Conservation (phyloP, 2,113 vertebrate genomes). For the Chaetodon trifascialis region DNA sequence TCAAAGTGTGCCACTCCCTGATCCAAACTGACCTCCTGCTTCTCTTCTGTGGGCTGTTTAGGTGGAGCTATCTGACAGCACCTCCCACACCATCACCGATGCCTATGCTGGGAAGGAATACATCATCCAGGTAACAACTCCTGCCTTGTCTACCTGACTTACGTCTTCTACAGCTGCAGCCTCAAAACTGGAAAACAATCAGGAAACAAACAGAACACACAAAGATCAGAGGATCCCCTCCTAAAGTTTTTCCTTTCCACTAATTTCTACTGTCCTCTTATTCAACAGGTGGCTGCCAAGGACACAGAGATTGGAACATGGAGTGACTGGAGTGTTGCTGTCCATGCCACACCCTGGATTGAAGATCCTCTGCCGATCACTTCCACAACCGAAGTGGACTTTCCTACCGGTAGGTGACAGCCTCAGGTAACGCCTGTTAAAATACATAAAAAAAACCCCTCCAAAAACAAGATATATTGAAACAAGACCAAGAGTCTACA, state of each 20-base stretch:
- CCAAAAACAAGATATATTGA: background rate
- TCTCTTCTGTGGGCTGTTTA: conserved; percentile 66
- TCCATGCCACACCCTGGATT: conserved; percentile 96
- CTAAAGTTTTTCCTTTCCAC: too few species aligned
- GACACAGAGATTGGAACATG: conserved; percentile 97
- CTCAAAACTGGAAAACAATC: background rate
- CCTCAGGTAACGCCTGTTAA: background rate
- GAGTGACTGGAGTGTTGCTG: conserved; percentile 98
- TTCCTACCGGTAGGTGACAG: conserved; percentile 65
- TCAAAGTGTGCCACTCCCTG: background rate
- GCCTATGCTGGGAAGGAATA: conserved; percentile 97
- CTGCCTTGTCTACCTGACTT: background rate
- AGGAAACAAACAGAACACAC: background rate
- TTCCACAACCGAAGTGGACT: conserved; percentile 87
- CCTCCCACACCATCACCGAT: conserved; percentile 93
- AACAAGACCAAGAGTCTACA: background rate
- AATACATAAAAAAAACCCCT: background rate
- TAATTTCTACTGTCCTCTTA: background rate
- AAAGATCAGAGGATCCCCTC: background rate
- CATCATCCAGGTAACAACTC: conserved; percentile 91
- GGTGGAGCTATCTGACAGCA: conserved; percentile 96
- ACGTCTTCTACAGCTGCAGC: background rate
- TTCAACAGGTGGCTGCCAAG: conserved; percentile 91
- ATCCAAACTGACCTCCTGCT: conserved; percentile 15
- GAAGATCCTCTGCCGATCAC: conserved; percentile 89